A percentile compares a stretch with the other conserved stretches of the same genome.
phyloP scores from a whole-genome alignment of 2,797 vertebrate genomes.

The Siniperca undulata region DNA sequence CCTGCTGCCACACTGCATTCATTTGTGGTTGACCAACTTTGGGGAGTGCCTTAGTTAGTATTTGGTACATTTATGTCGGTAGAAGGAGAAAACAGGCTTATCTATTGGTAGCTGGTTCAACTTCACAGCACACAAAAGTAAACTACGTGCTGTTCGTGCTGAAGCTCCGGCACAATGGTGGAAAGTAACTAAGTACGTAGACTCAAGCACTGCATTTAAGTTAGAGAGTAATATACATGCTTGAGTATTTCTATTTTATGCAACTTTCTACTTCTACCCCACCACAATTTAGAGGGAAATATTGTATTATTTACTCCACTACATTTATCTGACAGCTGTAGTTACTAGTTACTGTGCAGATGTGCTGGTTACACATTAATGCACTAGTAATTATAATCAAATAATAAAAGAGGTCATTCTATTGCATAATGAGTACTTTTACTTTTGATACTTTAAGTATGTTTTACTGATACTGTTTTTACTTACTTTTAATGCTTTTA shows the following conservation, averaged over 20 bases:
- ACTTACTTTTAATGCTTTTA: neutral
- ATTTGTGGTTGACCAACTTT: constrained; percentile 11
- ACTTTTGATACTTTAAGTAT: too few relatives aligned
- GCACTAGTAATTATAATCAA: neutral
- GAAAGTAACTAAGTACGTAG: neutral
- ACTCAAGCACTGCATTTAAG: neutral
- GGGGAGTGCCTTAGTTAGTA: constrained; percentile 25
- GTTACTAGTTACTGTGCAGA: neutral
- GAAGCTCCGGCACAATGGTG: neutral
- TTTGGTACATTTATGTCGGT: constrained; percentile 36
- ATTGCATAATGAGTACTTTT: neutral
- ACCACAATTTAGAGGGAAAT: neutral
- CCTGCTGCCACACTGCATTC: neutral
- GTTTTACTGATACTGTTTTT: neutral
- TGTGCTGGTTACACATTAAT: too few relatives aligned
- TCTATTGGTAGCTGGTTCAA: constrained; percentile 40
- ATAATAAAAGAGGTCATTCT: neutral
- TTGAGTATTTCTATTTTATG: neutral
- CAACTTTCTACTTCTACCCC: neutral
- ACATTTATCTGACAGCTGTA: neutral
- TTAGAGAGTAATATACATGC: too few relatives aligned
- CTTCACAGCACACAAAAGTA: constrained; percentile 24
- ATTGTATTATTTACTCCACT: neutral
- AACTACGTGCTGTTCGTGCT: neutral
- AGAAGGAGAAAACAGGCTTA: constrained; percentile 16